Conservation (phyloP, 2,113 vertebrate genomes). For the Burhinus oedicnemus region DNA sequence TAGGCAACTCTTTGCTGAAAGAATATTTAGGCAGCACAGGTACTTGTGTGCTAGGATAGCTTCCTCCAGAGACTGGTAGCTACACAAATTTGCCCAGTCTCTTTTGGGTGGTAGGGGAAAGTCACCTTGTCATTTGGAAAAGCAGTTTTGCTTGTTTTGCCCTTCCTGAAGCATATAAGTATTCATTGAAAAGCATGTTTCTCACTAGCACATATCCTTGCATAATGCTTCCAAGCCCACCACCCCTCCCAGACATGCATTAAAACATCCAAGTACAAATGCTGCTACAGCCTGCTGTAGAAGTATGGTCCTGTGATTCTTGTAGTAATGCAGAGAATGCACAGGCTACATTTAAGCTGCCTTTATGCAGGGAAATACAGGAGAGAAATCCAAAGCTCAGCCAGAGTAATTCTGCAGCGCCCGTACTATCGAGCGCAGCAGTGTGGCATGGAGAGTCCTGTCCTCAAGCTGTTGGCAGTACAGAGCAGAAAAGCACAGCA, state of each 20-base stretch:
- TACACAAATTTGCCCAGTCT: too few species aligned
- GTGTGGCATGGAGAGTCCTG: accelerated
- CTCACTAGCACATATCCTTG: background rate
- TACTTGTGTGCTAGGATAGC: too few species aligned
- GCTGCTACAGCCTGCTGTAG: background rate
- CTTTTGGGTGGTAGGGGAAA: background rate
- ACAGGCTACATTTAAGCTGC: background rate
- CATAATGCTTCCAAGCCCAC: background rate
- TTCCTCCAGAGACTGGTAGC: background rate
- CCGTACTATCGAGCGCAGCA: accelerated
- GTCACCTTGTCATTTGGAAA: background rate
- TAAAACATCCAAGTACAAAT: background rate
- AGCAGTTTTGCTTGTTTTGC: background rate
- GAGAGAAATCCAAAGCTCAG: background rate
- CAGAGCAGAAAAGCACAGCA: background rate
- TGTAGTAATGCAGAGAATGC: background rate
- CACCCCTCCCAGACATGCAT: background rate
- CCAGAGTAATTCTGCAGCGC: background rate
- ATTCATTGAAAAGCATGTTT: background rate
- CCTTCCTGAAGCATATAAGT: background rate
- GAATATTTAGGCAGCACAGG: background rate
- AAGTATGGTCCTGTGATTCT: background rate
- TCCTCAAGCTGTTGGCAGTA: background rate
- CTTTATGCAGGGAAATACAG: background rate
- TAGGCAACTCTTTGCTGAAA: background rate